Base-by-base conservation (phyloP, 35 echinoderm and acorn worm species). In the Ophiothrix spiculata region DNA sequence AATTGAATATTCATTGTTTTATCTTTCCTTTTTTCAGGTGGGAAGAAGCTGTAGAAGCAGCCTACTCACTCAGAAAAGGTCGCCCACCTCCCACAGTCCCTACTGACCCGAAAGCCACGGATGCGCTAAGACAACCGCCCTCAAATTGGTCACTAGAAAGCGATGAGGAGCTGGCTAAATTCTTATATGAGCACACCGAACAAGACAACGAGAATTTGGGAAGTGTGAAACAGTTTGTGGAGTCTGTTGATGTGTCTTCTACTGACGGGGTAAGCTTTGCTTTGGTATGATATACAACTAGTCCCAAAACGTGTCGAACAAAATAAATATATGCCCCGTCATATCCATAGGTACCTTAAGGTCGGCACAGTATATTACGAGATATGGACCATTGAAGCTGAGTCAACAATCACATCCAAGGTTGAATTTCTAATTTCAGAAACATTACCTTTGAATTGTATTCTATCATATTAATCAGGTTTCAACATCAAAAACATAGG, bases 181-280 rank as follows among this genome's bases (percentile, higher is more conserved):
- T 93, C 45, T 79, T 94, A 2, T 82, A 78, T 76, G 96, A 99
- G 83, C 89, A 99, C 75, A 93, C 86, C 14, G 91, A 91, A 32
- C 88, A 91, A 21, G 83, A 89, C 33, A 91, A 93, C 63, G 92
- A 94, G 39, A 86, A 91, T 54, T 84, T 94, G 49, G 96, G 96
- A n/a, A 94, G 89, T 77, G 92, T 91, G 2, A 99, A 93, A 83
- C 96, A 99, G 87, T 99, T 91, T 80, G 92, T 99, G 23, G 92
- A 99, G 29, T 83, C 96, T 83, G 96, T 99, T 4, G 96, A 90
- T 56, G 96, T 94, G 25, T 99, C 96, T 29, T 99, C 96, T 32
- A 88, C 74, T 33, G n/a, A n/a, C n/a, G 93, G 92, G 89, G 96
- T 98, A 69, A 93, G 87, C 84, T 33, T 35, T 14, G 60, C 16